These are phyloP conservation scores for Geotrypetes seraphini DNA, from an alignment of 2,797 vertebrate genomes.

Conservation along the genomic window DNA sequence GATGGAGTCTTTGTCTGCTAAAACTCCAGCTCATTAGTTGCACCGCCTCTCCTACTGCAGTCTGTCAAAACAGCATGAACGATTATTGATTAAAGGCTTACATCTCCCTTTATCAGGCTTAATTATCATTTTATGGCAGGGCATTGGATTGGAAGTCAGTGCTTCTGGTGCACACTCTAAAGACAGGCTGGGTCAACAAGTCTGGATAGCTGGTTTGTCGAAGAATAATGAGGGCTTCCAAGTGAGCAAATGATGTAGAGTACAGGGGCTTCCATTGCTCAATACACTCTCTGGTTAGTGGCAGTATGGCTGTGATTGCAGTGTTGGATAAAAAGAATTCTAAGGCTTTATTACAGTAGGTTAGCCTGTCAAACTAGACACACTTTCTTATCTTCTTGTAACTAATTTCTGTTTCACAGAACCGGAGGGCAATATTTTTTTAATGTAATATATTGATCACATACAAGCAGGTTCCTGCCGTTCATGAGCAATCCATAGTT, in stretches of 20 bases:
- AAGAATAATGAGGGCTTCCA: not conserved
- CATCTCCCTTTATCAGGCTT: conserved; percentile 20
- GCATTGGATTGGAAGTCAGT: conserved; percentile 3
- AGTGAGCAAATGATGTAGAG: not conserved
- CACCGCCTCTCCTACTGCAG: conserved; percentile 6
- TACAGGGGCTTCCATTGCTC: not conserved
- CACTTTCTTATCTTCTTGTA: not conserved
- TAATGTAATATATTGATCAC: not conserved
- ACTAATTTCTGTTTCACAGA: not conserved
- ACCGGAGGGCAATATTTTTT: not conserved
- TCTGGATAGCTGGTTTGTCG: not conserved
- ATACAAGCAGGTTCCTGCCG: not conserved
- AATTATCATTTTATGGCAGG: conserved; percentile 22
- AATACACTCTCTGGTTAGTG: accelerated
- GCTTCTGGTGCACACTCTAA: conserved; percentile 5
- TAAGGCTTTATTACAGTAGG: not conserved
- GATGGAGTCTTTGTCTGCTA: not conserved
- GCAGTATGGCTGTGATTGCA: not conserved
- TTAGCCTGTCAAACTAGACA: not conserved
- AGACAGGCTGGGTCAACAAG: not conserved
- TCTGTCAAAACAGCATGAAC: conserved; percentile 20
- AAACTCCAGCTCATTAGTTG: conserved; percentile 17
- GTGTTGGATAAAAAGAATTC: not conserved
- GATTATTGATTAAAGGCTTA: conserved; percentile 32
- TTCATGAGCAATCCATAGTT: not conserved